Evolutionary conservation across 2,888 invertebrate species (phyloP), one percentile per base, ranked within the genome.

Genomic region (Cosmopolites sordidus): DNA sequence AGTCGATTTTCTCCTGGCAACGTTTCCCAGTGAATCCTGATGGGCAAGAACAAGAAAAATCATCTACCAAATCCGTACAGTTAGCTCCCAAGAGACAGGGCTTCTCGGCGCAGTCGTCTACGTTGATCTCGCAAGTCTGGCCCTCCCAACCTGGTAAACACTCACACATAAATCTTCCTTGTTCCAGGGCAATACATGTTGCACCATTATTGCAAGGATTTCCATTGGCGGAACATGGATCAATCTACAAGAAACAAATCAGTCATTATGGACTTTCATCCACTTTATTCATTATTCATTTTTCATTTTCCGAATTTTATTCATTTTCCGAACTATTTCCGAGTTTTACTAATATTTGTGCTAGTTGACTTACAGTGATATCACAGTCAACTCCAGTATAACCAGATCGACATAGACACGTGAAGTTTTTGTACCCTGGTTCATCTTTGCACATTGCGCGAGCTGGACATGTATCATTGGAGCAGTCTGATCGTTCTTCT

Each of bases 71-170:
- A 74, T 98, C 98, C 0, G 94, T 93, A 71, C 97, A 97, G 62
- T 89, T 89, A 1, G 95, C 87, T 1, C 89, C 91, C 17, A 97
- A 76, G 1, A 94, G 78, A 70, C 95, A 95, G 17, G 96, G 96
- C 61, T 86, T 86, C 71, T 94, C 94, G 4, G 90, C 86, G 72
- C 96, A 97, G 69, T 97, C 96, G 67, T 97, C 88, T 58, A 85
- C 90, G 69, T 95, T 93, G n/a, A 80, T 81, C 70, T 95, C 93
- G 72, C 99, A 99, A 56, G 88, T 86, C 64, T 92, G 89, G 54
- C 99, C 99, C 71, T 94, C 93, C 97, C 98, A 99, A 37, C 99
- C 99, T 15, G 93, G 88, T 48, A 91, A 77, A 72, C 99, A 99
- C 71, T 94, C 92, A 71, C 99, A 99, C 72, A 90, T 89, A 73